phyloP scores from a whole-genome alignment of 2,113 vertebrate species.

The Cynocephalus volans region DNA sequence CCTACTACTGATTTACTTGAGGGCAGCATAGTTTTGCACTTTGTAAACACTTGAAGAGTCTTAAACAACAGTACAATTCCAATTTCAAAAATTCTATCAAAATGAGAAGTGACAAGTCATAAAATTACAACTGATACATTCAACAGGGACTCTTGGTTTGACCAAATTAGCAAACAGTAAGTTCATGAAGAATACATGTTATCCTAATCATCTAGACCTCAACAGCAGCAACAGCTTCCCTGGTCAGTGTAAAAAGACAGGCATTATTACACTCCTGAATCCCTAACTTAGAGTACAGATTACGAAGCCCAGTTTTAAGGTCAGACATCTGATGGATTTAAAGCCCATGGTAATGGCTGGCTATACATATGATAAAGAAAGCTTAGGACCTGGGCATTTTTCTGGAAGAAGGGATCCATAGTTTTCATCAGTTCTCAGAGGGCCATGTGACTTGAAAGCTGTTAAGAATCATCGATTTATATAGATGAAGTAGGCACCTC shows the following conservation, averaged over 20 bases:
- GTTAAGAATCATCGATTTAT: background rate
- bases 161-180: background rate
- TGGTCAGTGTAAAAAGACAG: background rate
- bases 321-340: background rate
- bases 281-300: background rate
- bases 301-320: background rate
- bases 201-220: background rate
- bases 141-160: background rate
- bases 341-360: background rate
- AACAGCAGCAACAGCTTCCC: background rate
- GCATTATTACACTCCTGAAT: background rate
- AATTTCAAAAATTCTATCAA: constrained; percentile 23
- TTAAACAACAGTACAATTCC: background rate
- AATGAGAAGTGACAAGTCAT: background rate
- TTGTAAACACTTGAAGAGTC: constrained; percentile 13
- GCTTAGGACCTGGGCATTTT: background rate
- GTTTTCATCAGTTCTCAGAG: background rate
- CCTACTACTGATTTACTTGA: background rate
- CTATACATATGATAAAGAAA: background rate
- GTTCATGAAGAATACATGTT: background rate
- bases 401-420: background rate
- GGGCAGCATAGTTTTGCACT: background rate
- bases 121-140: background rate
- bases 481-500: background rate
- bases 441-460: background rate